Base-by-base conservation (phyloP, 2,797 vertebrate species). In the Apogon talboti region DNA sequence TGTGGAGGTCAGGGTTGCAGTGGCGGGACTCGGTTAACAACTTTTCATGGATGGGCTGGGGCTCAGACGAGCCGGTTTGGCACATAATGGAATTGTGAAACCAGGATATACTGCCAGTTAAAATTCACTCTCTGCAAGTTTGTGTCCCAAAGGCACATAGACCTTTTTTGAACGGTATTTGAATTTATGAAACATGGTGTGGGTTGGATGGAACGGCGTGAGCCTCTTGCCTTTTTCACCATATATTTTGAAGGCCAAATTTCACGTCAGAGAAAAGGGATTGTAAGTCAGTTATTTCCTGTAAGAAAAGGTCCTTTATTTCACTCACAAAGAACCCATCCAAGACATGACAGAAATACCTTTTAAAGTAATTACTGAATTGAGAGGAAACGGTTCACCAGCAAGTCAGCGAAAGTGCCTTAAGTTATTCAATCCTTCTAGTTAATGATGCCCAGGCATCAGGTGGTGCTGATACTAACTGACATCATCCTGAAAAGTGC, bases 401-500 rank as follows among this genome's bases (percentile, higher is more conserved):
- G 67, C 65, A 75, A 82, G 71, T 76, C 67, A 62, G 70, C 70
- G 69, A 78, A 70, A 74, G 45, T 72, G 60, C 78, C 51, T 62
- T 55, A 66, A 82, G 67, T 85, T 74, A 65, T 61, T 73, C 61
- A 5, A 28, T 84, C 64, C 52, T 78, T 71, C 63, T 68, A 66
- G 71, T 86, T 86, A 90, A 89, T 85, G 81, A 89, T 86, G 71
- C 58, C 72, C 52, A 65, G 86, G 94, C 85, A 93, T 94, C 95
- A 95, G 95, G 93, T 96, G 95, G 77, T 47, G 45, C 66, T 72
- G 55, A 74, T 81, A 73, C 74, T 91, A 93, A 93, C 84, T 89
- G 94, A 92, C 92, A 71, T 88, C 88, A 90, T 92, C 88, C 92
- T 91, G 90, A 85, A 86, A 91, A 89, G 79, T 79, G 83, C 79